Percentiles rank a stretch among this genome's conserved stretches.
phyloP scores from a whole-genome alignment of 2,888 invertebrate genomes.

The Nemotelus nigrinus region DNA sequence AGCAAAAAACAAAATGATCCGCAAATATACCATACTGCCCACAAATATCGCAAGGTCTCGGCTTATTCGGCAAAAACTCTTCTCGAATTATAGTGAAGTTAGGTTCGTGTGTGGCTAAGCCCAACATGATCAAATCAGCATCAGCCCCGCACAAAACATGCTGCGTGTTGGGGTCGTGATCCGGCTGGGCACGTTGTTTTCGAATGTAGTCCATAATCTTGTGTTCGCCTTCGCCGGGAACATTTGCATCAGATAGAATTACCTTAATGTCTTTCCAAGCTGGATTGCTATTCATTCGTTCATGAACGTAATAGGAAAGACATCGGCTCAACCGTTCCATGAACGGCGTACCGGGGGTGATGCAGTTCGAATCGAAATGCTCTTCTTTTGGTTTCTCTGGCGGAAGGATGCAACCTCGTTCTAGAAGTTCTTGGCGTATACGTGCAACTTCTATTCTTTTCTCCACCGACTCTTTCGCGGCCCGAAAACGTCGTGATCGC shows the following conservation, averaged over 20 bases:
- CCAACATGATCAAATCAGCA: slow-evolving; percentile 97
- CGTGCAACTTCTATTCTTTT: slow-evolving; percentile 87
- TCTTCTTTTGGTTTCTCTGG: slow-evolving; percentile 90
- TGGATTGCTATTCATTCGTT: slow-evolving; percentile 84
- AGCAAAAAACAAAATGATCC: neutral
- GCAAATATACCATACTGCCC: slow-evolving; percentile 74
- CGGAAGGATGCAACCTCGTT: slow-evolving; percentile 80
- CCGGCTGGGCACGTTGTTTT: slow-evolving; percentile 91
- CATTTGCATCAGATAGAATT: slow-evolving; percentile 98
- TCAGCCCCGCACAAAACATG: slow-evolving; percentile 99
- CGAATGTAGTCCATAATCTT: slow-evolving; percentile 99
- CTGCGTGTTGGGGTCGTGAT: slow-evolving; percentile 97
- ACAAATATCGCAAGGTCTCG: slow-evolving; percentile 95
- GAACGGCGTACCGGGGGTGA: slow-evolving; percentile 98
- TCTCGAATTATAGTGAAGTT: slow-evolving; percentile 99
- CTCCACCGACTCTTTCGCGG: slow-evolving; percentile 93
- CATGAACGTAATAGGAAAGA: slow-evolving; percentile 68
- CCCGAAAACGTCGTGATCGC: slow-evolving; percentile 93
- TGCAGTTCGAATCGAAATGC: slow-evolving; percentile 99
- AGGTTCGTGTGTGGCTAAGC: slow-evolving; percentile 97
- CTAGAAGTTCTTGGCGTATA: slow-evolving; percentile 77
- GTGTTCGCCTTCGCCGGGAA: slow-evolving; percentile 98
- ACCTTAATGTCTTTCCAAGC: slow-evolving; percentile 95
- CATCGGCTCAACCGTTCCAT: slow-evolving; percentile 90
- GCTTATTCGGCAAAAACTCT: slow-evolving; percentile 98